These are phyloP conservation scores for Phaedon cochleariae DNA, from an alignment of 2,888 invertebrate species.

Conservation along the genomic window DNA sequence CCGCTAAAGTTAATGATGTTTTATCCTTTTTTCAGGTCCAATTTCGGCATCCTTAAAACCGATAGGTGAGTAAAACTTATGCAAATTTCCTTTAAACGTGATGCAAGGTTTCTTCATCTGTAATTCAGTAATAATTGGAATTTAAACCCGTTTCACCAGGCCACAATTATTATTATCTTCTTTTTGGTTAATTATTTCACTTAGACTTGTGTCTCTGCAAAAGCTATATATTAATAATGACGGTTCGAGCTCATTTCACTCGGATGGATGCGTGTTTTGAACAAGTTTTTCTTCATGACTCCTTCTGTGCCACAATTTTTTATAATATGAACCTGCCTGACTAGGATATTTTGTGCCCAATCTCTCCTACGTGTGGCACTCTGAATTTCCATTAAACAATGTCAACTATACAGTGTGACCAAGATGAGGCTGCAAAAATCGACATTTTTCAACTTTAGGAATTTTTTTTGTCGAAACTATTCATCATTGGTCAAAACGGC, in stretches of 20 bases:
- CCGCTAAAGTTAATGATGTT: neutral
- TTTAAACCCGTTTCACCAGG: neutral
- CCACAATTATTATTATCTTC: slow-evolving; percentile 18
- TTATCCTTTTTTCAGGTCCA: slow-evolving; percentile 1
- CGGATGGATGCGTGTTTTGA: slow-evolving; percentile 3
- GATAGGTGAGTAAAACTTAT: slow-evolving; percentile 12
- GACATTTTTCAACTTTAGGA: too few species aligned
- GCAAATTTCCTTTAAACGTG: slow-evolving; percentile 7
- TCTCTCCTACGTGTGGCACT: too few species aligned
- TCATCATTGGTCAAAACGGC: too few species aligned
- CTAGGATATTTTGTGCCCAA: too few species aligned
- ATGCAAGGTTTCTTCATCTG: neutral
- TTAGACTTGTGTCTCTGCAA: slow-evolving; percentile 21
- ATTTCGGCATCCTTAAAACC: neutral
- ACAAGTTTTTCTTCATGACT: slow-evolving; percentile 16
- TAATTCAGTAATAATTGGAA: neutral
- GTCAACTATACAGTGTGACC: too few species aligned
- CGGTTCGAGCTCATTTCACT: slow-evolving; percentile 3
- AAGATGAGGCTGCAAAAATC: too few species aligned
- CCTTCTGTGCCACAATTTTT: neutral
- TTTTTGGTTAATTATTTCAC: slow-evolving; percentile 24
- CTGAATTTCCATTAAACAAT: too few species aligned
- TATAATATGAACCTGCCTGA: too few species aligned
- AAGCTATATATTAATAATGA: slow-evolving; percentile 33
- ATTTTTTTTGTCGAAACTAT: too few species aligned